Conservation (phyloP, 1,140 invertebrate genomes). For the Hylaeus volcanicus region DNA sequence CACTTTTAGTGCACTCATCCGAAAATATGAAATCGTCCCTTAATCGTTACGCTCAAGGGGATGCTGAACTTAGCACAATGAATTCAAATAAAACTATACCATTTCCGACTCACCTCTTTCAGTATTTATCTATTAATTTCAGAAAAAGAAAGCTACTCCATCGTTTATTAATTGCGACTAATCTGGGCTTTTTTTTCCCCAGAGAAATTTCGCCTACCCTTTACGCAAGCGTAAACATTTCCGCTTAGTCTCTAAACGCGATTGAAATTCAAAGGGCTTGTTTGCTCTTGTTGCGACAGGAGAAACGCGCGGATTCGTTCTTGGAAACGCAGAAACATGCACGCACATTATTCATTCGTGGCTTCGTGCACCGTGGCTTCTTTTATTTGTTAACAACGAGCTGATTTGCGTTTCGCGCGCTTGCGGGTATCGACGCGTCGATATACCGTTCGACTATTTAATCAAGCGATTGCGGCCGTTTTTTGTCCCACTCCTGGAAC, state of each 20-base stretch:
- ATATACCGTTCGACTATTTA: conserved; percentile 43
- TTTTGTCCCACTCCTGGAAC: conserved; percentile 18
- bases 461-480: conserved; percentile 35
- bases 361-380: neutral
- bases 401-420: conserved; percentile 12
- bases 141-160: too few relatives aligned
- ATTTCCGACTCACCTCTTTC: too few relatives aligned
- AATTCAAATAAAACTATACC: too few relatives aligned
- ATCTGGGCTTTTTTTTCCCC: too few relatives aligned
- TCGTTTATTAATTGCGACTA: too few relatives aligned
- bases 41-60: too few relatives aligned
- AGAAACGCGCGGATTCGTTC: neutral
- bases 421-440: neutral
- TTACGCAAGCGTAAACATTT: neutral
- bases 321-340: neutral
- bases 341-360: neutral
- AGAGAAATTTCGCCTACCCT: too few relatives aligned
- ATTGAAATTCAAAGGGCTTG: neutral
- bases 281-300: neutral
- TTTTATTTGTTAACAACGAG: neutral
- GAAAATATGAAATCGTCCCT: too few relatives aligned
- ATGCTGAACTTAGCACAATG: too few relatives aligned
- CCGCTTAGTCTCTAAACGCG: neutral
- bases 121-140: too few relatives aligned
- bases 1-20: too few relatives aligned